A percentile compares a stretch with the other conserved stretches of the same genome.
These are phyloP conservation scores for Lithosia quadra DNA, from an alignment of 2,888 invertebrate genomes.

Conservation along the genomic window DNA sequence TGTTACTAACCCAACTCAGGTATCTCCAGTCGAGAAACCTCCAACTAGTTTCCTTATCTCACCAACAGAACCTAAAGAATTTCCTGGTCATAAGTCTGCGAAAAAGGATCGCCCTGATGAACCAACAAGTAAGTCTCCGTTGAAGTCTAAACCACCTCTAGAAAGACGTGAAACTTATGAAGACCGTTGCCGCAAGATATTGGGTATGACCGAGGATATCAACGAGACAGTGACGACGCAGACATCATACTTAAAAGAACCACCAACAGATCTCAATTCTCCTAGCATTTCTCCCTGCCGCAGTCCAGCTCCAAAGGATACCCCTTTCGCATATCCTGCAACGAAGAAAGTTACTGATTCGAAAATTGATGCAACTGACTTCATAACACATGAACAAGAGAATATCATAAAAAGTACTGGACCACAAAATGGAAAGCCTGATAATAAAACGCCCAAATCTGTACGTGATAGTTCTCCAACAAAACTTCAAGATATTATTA, in stretches of 20 bases:
- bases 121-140: conserved; percentile 53
- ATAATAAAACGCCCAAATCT: conserved; percentile 35
- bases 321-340: conserved; percentile 46
- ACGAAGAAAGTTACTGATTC: conserved; percentile 44
- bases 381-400: conserved; percentile 62
- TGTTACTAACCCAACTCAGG: conserved; percentile 57
- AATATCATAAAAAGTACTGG: conserved; percentile 51
- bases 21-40: conserved; percentile 75
- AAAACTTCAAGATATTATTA: conserved; percentile 63
- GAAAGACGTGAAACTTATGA: conserved; percentile 91
- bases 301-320: conserved; percentile 65
- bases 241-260: conserved; percentile 44
- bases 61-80: conserved; percentile 66
- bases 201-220: conserved; percentile 87
- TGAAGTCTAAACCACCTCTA: conserved; percentile 86
- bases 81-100: conserved; percentile 60
- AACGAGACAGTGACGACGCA: conserved; percentile 47
- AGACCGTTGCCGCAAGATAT: conserved; percentile 90
- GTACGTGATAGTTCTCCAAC: conserved; percentile 63
- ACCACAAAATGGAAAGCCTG: conserved; percentile 16
- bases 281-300: conserved; percentile 69
- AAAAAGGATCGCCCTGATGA: conserved; percentile 68
- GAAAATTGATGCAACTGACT: conserved; percentile 56
- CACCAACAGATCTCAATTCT: conserved; percentile 59
- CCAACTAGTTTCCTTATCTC: conserved; percentile 77